Percentiles rank a stretch among this genome's conserved stretches.
Evolutionary conservation across 2,888 invertebrate species (phyloP).

Genomic region (Pegoplata infirma): DNA sequence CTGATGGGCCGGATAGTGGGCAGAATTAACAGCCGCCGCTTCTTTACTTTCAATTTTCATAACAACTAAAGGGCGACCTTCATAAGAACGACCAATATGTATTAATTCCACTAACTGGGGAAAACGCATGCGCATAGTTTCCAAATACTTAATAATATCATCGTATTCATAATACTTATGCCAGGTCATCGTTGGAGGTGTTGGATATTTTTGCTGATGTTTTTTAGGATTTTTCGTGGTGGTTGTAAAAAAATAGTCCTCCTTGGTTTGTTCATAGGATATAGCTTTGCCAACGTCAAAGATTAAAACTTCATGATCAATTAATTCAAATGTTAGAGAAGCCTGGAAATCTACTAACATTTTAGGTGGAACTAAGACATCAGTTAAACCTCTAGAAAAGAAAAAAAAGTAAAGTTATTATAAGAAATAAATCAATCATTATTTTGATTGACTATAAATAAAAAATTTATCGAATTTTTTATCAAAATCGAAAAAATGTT

Average conservation of each 20-base stretch:
- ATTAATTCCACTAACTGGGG: constrained; percentile 83
- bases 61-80: constrained; percentile 85
- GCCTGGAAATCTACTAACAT: constrained; percentile 77
- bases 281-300: constrained; percentile 88
- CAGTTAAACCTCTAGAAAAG: constrained; percentile 80
- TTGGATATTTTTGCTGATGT: constrained; percentile 28
- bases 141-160: constrained; percentile 84
- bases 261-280: constrained; percentile 83
- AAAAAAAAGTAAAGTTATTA: too few relatives aligned
- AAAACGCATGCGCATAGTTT: constrained; percentile 83
- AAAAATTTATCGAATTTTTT: too few relatives aligned
- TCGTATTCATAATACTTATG: constrained; percentile 84
- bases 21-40: constrained; percentile 66
- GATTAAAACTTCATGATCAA: constrained; percentile 84
- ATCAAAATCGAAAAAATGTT: too few relatives aligned
- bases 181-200: constrained; percentile 81
- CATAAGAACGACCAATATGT: constrained; percentile 86
- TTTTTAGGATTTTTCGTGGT: constrained; percentile 51
- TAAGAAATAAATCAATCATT: neutral
- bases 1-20: constrained; percentile 64
- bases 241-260: constrained; percentile 74
- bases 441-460: too few relatives aligned
- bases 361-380: constrained; percentile 86
- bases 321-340: constrained; percentile 81
- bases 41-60: constrained; percentile 82